phyloP scores from a whole-genome alignment of 1,140 invertebrate genomes.

The Dufourea novaeangliae region DNA sequence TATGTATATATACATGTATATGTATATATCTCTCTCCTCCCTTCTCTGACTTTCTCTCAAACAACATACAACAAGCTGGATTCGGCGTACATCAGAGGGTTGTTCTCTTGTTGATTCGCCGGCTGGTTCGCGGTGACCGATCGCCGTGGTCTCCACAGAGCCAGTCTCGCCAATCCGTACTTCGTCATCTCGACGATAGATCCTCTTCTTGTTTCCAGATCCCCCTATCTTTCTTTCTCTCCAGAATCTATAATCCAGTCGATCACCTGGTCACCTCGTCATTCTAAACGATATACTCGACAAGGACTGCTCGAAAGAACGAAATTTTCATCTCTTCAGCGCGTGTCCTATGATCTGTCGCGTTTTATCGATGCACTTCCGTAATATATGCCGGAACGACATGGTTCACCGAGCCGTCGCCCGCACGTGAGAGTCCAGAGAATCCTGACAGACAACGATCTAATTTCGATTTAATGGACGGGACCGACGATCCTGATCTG shows the following conservation, averaged over 20 bases:
- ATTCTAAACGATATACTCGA: not conserved
- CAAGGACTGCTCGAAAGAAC: not conserved
- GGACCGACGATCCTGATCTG: too few species aligned
- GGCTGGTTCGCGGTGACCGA: conserved; percentile 75
- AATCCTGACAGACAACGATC: not conserved
- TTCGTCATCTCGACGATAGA: conserved; percentile 80
- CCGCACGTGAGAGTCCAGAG: not conserved
- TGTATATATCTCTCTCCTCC: not conserved
- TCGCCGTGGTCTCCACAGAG: conserved; percentile 78
- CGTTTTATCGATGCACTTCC: conserved; percentile 70
- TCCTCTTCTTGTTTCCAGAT: too few species aligned
- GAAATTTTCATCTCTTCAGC: conserved; percentile 58
- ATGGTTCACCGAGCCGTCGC: conserved; percentile 46
- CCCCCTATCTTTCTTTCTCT: not conserved
- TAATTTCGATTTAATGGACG: too few species aligned
- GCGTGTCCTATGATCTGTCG: conserved; percentile 63
- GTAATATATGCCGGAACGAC: conserved; percentile 69
- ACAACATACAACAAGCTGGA: conserved; percentile 49
- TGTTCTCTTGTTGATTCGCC: conserved; percentile 79
- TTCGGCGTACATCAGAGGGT: conserved; percentile 79
- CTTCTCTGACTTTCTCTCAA: not conserved
- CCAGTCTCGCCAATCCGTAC: conserved; percentile 77
- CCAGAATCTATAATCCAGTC: not conserved
- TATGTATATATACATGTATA: too few species aligned
- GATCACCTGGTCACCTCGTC: conserved; percentile 37